Evolutionary conservation across 2,797 vertebrate species (phyloP), one percentile per base, ranked within the genome.

Genomic region (Schizopygopsis pylzovi): DNA sequence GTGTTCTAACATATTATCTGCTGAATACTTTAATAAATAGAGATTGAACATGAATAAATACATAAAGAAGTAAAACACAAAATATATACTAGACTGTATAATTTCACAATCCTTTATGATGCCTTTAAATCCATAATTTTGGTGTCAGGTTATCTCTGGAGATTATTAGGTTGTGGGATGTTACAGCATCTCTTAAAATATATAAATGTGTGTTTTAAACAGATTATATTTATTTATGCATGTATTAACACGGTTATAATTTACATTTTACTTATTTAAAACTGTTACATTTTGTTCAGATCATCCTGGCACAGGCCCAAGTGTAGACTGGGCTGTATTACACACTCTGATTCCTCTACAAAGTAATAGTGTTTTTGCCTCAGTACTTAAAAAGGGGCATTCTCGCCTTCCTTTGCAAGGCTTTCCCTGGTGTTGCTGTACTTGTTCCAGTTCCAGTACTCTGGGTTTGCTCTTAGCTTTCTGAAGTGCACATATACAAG

Each of bases 401-500:
- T 33, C 33, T 33, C 33, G 33, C 33, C 63, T 71, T 81, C 47
- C 12, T 71, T 70, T 56, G 39, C 43, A 7, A 70, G 47, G 37
- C 52, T 79, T 84, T 84, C 16, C 37, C 39, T 70, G 37, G 33
- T 71, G 33, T 11, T 63, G 28, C 25, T 39, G 18, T 13, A n/a
- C 63, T 75, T 12, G 37, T 76, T 77, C 20, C n/a, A 28, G 37
- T 63, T 63, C 65, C 41, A 80, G 63, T 78, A 18, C 41, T 63
- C 45, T 25, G 75, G 54, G 77, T 49, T 63, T 85, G 67, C 77
- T 72, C 28, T 73, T 37, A 80, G 63, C 12, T 68, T 59, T 79
- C 49, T 84, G 63, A 70, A 84, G 83, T 84, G 75, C 37, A 79
- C 63, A 56, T 70, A 54, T 45, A 78, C 61, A 79, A 78, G 61